Base-by-base conservation (phyloP, 2,888 invertebrate species). In the Philereme vetulata region DNA sequence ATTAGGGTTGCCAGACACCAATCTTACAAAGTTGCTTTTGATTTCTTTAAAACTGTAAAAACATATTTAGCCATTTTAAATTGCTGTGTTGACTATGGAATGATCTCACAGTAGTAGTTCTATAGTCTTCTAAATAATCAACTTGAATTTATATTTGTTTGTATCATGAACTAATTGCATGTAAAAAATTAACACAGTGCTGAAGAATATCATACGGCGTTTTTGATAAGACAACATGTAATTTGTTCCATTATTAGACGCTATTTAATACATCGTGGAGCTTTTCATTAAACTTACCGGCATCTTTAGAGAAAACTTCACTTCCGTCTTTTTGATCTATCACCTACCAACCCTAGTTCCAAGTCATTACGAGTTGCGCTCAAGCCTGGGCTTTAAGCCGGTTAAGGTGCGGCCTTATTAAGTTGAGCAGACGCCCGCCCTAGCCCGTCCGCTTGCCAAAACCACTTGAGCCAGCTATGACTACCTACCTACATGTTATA, bases 391-490 rank as follows among this genome's bases (percentile, higher is more conserved):
- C 77, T 80, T 52, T 81, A 81, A 84, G 82, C 81, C 71, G 76
- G 81, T 79, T 83, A 86, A 86, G 88, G 86, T 88, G 83, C 75
- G 74, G 78, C 80, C 81, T 86, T 86, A 88, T 90, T 88, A 90
- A 86, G 85, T 76, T 78, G 77, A 84, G 74, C 84, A 82, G 82
- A 80, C 82, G 81, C 79, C 75, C 77, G 81, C 81, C 70, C 79
- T 75, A 77, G 81, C 81, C 70, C 76, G 78, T 76, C 78, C 82
- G 81, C 84, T 81, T 86, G 86, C 87, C 90, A 90, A 89, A 88
- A 85, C 87, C 87, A 86, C 88, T 89, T 83, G 77, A 87, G 74
- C 79, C 70, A 70, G 71, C 73, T 72, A 71, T 72, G 74, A 73
- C 78, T 64, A 72, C 68, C 78, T 64, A 72, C 68, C 60, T 74